Percentiles rank a stretch among this genome's conserved stretches.
Conservation (phyloP, 2,888 invertebrate genomes). For the Thereva unica region DNA sequence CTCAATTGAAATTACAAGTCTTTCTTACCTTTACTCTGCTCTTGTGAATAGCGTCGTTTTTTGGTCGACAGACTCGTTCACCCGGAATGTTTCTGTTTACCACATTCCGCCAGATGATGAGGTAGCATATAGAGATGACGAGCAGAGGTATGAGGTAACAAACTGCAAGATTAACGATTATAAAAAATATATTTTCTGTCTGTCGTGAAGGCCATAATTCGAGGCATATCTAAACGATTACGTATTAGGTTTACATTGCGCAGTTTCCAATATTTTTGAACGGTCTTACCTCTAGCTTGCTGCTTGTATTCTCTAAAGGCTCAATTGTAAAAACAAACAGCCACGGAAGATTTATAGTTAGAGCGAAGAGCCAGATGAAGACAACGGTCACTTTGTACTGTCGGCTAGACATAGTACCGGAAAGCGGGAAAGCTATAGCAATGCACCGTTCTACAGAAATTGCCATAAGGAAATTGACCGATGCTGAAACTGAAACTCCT, state of each 20-base stretch:
- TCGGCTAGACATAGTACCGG: conserved; percentile 55
- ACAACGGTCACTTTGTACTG: conserved; percentile 55
- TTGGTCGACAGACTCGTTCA: conserved; percentile 48
- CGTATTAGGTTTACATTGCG: neutral
- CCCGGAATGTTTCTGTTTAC: conserved; percentile 58
- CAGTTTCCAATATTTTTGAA: too few species aligned
- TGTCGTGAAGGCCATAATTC: conserved; percentile 59
- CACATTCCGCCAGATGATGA: conserved; percentile 61
- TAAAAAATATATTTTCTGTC: conserved; percentile 60
- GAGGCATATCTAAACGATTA: conserved; percentile 52
- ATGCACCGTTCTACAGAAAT: conserved; percentile 62
- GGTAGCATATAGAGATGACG: conserved; percentile 61
- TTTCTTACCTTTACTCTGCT: conserved; percentile 46
- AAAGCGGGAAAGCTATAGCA: conserved; percentile 60
- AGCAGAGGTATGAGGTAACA: conserved; percentile 62
- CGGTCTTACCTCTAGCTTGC: conserved; percentile 50
- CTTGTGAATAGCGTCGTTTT: conserved; percentile 45
- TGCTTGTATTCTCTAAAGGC: conserved; percentile 52
- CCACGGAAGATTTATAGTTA: conserved; percentile 60
- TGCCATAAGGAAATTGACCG: conserved; percentile 63
- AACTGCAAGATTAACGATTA: conserved; percentile 60
- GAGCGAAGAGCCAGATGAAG: conserved; percentile 59
- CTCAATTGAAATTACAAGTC: too few species aligned
- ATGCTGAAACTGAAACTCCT: conserved; percentile 63
- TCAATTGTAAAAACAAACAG: conserved; percentile 59